Base-by-base conservation (phyloP, 2,888 invertebrate genomes). In the Podotricha telesiphe region DNA sequence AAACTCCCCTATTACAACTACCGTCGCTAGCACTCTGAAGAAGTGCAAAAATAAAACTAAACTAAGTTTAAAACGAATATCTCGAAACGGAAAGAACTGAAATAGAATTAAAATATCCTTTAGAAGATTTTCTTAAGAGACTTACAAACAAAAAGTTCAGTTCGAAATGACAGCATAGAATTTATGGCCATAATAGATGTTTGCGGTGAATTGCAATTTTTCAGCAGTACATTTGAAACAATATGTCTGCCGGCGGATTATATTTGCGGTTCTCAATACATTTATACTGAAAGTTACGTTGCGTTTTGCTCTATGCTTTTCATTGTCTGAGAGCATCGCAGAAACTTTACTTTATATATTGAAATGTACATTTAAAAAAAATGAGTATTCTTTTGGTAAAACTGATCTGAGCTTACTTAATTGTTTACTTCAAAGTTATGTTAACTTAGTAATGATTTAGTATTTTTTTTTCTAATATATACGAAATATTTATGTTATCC, bases 1-100 rank as follows among this genome's bases (percentile, higher is more conserved):
- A 88, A 89, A 89, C 86, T 89, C 90, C 86, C 34, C 85, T 86
- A 87, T 89, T 89, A 87, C 86, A 85, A 84, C 82, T 78, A 77
- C 82, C 81, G 80, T 80, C 82, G 86, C 78, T 80, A 80, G 82
- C 80, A 82, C 79, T 82, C 79, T 77, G 51, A 73, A 74, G 73
- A 74, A 73, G 73, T 69, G 70, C 80, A 81, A 77, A 84, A 84
- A 86, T 86, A 86, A 86, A 87, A 86, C 88, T 86, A 85, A 86
- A 87, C 86, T 84, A 69, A 72, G 67, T 70, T 79, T 82, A 84
- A 85, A 51, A 64, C 51, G 37, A 82, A 82, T 82, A 81, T 70
- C 34, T 13, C 11, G n/a, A 20, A 48, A 59, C 6, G 45, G 45
- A 28, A 45, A 28, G 10, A 59, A 28, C 45, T 45, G 6, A 2